A percentile compares a stretch with the other conserved stretches of the same genome.
phyloP scores from a whole-genome alignment of 2,113 vertebrate genomes.

The Calidris pygmaea region DNA sequence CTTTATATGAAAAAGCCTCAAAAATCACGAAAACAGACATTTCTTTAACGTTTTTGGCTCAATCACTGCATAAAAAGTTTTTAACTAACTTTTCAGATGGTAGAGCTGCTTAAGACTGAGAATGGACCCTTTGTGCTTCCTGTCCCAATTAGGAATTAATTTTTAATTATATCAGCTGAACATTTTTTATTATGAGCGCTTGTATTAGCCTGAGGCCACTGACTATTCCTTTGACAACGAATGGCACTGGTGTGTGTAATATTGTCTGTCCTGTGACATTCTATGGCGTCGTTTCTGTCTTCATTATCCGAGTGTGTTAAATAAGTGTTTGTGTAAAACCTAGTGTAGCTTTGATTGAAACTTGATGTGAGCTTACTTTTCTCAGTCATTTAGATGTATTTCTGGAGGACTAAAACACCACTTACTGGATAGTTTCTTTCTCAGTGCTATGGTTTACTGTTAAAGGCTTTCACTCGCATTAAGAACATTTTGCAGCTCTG shows the following conservation, averaged over 20 bases:
- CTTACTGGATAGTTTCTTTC: neutral
- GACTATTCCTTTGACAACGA: neutral
- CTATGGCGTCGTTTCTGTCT: neutral
- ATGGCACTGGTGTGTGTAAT: neutral
- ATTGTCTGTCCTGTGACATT: neutral
- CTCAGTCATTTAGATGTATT: neutral
- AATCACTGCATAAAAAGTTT: constrained; percentile 31
- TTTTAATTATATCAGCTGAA: constrained; percentile 59
- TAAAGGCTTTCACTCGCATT: neutral
- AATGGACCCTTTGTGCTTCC: constrained; percentile 64
- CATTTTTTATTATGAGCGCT: neutral
- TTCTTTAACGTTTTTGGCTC: constrained; percentile 49
- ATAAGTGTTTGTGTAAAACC: neutral
- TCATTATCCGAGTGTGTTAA: neutral
- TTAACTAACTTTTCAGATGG: constrained; percentile 63
- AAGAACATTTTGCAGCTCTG: constrained; percentile 21
- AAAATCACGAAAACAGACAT: constrained; percentile 30
- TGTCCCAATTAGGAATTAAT: constrained; percentile 58
- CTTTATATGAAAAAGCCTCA: constrained; percentile 48
- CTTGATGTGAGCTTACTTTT: neutral
- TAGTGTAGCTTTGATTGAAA: neutral
- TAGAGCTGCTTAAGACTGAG: constrained; percentile 51
- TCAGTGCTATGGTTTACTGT: neutral
- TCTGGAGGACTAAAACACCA: neutral
- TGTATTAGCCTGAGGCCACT: neutral